These are phyloP conservation scores for Neostethus bicornis DNA, from an alignment of 2,797 vertebrate species.

Conservation along the genomic window DNA sequence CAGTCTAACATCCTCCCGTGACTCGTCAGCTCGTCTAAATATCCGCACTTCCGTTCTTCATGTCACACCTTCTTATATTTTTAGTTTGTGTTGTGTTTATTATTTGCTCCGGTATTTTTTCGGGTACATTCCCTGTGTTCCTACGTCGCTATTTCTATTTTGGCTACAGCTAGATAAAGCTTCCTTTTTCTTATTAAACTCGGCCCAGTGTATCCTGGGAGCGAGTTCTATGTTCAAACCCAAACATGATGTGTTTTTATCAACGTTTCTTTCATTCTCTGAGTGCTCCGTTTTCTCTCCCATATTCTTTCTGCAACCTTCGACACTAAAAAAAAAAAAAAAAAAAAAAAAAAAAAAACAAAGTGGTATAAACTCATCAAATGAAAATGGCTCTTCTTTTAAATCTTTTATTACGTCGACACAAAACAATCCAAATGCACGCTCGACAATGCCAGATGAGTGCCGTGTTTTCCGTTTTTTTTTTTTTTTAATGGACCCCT, in stretches of 20 bases:
- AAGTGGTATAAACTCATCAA: background rate
- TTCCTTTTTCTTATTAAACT: background rate
- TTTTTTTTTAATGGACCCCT: background rate
- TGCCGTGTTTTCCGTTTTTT: background rate
- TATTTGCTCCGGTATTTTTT: background rate
- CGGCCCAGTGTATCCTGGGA: background rate
- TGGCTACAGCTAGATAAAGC: background rate
- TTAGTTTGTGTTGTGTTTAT: too few species aligned
- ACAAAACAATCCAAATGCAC: conserved; percentile 5
- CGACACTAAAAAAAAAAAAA: too few species aligned
- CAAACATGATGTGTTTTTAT: background rate
- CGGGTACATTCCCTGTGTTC: background rate
- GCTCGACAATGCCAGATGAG: background rate
- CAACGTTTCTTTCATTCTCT: background rate
- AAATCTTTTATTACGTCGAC: background rate
- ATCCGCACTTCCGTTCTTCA: too few species aligned
- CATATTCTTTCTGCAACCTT: background rate
- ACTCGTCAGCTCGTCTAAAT: too few species aligned
- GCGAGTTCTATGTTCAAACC: background rate
- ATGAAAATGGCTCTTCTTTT: background rate
- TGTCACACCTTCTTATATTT: too few species aligned
- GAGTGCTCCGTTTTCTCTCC: background rate
- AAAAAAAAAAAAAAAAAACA: too few species aligned
- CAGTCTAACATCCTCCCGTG: too few species aligned
- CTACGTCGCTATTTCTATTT: background rate